Conservation (phyloP, 2,888 invertebrate genomes). For the Portevinia maculata region DNA sequence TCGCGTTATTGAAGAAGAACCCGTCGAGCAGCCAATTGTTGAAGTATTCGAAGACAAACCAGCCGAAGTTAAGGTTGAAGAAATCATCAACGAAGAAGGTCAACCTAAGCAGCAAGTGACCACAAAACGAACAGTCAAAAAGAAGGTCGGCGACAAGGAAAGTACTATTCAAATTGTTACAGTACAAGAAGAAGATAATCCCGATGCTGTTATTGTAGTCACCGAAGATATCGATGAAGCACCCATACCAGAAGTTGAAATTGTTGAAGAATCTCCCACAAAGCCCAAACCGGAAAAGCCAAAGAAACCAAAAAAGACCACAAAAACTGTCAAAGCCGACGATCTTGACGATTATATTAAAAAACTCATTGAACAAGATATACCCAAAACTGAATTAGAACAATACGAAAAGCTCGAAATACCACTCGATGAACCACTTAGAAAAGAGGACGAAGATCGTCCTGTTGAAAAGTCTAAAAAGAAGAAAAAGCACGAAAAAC, state of each 20-base stretch:
- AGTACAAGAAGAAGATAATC: conserved; percentile 79
- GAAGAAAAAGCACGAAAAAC: conserved; percentile 66
- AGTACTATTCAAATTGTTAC: conserved; percentile 79
- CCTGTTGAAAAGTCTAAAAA: conserved; percentile 77
- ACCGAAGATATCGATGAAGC: conserved; percentile 77
- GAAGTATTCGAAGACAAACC: conserved; percentile 78
- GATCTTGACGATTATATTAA: conserved; percentile 79
- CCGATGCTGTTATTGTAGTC: conserved; percentile 78
- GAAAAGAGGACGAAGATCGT: conserved; percentile 63
- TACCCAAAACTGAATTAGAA: conserved; percentile 81
- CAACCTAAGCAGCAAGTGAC: conserved; percentile 79
- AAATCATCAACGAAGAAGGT: conserved; percentile 78
- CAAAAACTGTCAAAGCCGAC: conserved; percentile 80
- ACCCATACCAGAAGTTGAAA: conserved; percentile 61
- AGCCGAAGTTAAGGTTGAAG: conserved; percentile 77
- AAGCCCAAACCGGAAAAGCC: conserved; percentile 75
- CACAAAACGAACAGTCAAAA: conserved; percentile 79
- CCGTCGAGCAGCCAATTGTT: conserved; percentile 74
- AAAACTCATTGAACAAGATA: conserved; percentile 79
- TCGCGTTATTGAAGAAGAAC: conserved; percentile 77
- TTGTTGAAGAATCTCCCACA: conserved; percentile 59
- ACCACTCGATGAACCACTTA: conserved; percentile 78
- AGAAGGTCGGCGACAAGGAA: conserved; percentile 78
- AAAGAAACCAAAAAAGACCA: conserved; percentile 78
- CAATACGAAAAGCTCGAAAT: conserved; percentile 81